These are phyloP conservation scores for Erythrolamprus reginae DNA, from an alignment of 2,113 vertebrate species.

Conservation along the genomic window DNA sequence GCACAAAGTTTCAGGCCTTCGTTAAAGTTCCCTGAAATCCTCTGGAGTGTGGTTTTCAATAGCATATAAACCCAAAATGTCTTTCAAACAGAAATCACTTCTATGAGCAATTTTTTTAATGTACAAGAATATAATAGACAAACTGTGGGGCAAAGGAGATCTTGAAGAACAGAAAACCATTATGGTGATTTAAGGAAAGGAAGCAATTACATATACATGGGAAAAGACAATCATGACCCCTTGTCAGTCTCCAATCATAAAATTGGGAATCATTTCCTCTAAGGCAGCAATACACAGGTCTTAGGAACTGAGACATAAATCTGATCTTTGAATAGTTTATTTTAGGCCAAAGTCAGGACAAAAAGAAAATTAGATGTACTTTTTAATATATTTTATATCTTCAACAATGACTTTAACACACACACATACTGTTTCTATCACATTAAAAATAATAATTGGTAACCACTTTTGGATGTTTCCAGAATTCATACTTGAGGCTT, in stretches of 20 bases:
- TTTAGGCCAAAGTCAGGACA: background rate
- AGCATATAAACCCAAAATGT: background rate
- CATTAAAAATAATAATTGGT: background rate
- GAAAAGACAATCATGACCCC: background rate
- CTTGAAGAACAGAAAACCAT: background rate
- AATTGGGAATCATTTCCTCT: background rate
- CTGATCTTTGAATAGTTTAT: background rate
- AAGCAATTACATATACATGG: background rate
- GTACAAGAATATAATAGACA: background rate
- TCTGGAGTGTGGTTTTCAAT: background rate
- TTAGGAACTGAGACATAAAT: background rate
- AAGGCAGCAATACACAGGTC: background rate
- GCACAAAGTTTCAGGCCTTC: background rate
- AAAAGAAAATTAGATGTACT: background rate
- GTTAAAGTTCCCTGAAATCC: background rate
- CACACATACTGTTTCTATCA: background rate
- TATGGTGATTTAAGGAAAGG: background rate
- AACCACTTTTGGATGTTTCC: background rate
- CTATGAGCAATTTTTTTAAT: background rate
- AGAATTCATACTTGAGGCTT: background rate
- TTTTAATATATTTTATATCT: background rate
- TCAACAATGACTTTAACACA: background rate
- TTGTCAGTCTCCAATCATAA: background rate
- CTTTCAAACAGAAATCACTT: background rate
- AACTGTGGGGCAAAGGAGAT: background rate